Base-by-base conservation (phyloP, 1,140 invertebrate genomes). In the Drosophila varians region DNA sequence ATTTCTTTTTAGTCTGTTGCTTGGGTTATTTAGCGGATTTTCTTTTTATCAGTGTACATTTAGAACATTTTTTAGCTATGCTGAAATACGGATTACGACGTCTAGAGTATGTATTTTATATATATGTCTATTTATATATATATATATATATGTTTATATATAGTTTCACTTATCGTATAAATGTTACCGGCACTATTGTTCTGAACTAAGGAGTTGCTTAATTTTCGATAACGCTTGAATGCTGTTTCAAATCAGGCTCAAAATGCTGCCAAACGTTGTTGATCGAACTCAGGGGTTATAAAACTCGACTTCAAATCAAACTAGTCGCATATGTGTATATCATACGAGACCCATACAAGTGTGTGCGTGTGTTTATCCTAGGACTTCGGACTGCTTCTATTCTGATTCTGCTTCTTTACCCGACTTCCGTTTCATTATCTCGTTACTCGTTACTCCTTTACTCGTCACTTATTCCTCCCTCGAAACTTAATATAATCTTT, bases 121-220 rank as follows among this genome's bases (percentile, higher is more conserved):
- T 71, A 74, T 70, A 60, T 74, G 52, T 64, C 69, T 74, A 65
- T 75, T 52, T 56, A 28, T 62, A 64, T 74, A 70, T 64, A 65
- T 70, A 65, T 70, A 83, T 65, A 68, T 89, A 68, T 69, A 55
- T 84, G 58, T 86, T 21, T 77, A 71, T 89, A 58, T 88, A 66
- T 78, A 65, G 71, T 71, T 54, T 65, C 65, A 71, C 74, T 77
- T 76, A 78, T 74, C 58, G 74, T 45, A 55, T 70, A 55, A 86
- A 89, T 90, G 70, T 90, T 83, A 69, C 76, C 88, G 77, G 80
- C 80, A 90, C 80, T 90, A 80, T 89, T 89, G 74, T 89, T 89
- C 84, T 47, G 73, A 87, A 89, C 76, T 74, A 8, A 84, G 68
- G 53, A 47, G 25, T 51, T 42, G 12, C 51, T 77, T 28, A 18